Conservation (phyloP, 2,888 invertebrate genomes). For the Lasioglossum morio region DNA sequence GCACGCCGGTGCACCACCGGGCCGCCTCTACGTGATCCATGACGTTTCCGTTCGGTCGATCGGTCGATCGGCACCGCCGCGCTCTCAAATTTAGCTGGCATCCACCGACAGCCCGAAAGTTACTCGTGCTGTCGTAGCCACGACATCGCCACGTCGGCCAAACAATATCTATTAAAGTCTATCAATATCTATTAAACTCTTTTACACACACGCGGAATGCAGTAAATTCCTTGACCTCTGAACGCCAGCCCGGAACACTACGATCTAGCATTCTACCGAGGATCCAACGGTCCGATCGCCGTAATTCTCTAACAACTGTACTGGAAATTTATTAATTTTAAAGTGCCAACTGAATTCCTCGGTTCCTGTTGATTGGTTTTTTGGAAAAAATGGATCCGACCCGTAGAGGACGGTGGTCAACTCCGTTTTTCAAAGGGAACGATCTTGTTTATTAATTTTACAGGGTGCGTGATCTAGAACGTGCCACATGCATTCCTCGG, state of each 20-base stretch:
- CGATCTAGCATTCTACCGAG: not conserved
- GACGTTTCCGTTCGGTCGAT: constrained; percentile 30
- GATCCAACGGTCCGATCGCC: not conserved
- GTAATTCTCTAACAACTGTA: not conserved
- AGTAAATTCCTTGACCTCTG: not conserved
- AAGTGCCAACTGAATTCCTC: no score
- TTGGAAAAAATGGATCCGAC: no score
- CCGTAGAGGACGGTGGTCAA: no score
- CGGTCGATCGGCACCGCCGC: constrained; percentile 21
- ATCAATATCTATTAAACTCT: constrained; percentile 22
- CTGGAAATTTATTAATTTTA: no score
- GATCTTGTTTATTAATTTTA: no score
- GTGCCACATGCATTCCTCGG: no score
- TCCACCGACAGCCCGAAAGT: constrained; percentile 47
- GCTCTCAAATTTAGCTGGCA: constrained; percentile 53
- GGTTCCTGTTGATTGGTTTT: no score
- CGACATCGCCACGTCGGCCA: constrained; percentile 23
- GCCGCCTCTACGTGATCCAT: constrained; percentile 60
- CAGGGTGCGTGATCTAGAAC: no score
- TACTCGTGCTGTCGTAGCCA: constrained; percentile 18
- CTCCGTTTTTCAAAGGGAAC: no score
- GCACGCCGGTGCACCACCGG: constrained; percentile 54
- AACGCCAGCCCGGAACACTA: not conserved
- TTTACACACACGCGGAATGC: constrained; percentile 16
- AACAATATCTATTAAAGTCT: constrained; percentile 44